A percentile compares a stretch with the other conserved stretches of the same genome.
phyloP scores from a whole-genome alignment of 2,888 invertebrate species.

The Chirona hameri region DNA sequence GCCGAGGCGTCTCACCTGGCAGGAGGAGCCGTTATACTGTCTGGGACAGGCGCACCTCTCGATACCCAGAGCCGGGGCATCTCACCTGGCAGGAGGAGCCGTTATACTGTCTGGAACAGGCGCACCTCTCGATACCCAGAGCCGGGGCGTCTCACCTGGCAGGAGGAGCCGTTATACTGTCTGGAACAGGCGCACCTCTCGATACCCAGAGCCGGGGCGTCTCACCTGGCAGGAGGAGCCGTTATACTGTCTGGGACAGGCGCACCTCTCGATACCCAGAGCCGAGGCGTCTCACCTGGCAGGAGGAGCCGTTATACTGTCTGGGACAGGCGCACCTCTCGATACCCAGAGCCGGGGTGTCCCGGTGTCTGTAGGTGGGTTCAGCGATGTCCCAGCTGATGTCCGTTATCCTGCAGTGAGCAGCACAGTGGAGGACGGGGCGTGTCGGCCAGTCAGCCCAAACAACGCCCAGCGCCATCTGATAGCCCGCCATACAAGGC shows the following conservation, averaged over 20 bases:
- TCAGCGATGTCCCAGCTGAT: slow-evolving; percentile 61
- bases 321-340: slow-evolving; percentile 81
- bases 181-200: no score
- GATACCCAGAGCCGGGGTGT: slow-evolving; percentile 69
- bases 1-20: no score
- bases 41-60: slow-evolving; percentile 81
- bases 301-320: background rate
- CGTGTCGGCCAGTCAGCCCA: background rate
- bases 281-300: no score
- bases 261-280: no score
- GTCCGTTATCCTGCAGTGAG: slow-evolving; percentile 60
- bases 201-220: no score
- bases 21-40: background rate
- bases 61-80: slow-evolving; percentile 66
- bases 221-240: background rate
- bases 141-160: background rate
- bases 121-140: no score
- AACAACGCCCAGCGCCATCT: background rate
- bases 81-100: slow-evolving; percentile 80
- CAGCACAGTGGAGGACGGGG: slow-evolving; percentile 39
- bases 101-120: no score
- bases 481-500: background rate
- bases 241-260: background rate
- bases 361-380: slow-evolving; percentile 52
- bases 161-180: background rate